Conservation (phyloP, 2,797 vertebrate genomes). For the Coregonus sp. region DNA sequence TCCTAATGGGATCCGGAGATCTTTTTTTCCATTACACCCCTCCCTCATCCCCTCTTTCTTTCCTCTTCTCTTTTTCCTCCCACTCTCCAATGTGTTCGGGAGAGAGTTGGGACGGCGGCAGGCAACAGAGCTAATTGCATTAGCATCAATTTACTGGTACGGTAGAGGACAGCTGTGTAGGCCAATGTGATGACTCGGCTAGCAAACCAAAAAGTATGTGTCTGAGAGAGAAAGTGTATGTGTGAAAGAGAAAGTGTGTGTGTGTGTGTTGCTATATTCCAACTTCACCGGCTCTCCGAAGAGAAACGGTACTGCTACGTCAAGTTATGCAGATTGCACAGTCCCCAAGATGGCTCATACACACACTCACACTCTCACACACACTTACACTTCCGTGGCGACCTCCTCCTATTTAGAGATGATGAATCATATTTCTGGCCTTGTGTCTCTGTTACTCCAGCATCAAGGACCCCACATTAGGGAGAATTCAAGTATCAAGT, state of each 20-base stretch:
- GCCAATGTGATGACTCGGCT: conserved; percentile 43
- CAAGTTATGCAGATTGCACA: neutral
- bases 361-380: neutral
- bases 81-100: conserved; percentile 40
- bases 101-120: conserved; percentile 63
- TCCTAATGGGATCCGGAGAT: conserved; percentile 69
- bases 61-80: conserved; percentile 28
- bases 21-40: conserved; percentile 37
- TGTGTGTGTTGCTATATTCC: neutral
- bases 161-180: conserved; percentile 68
- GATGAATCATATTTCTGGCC: conserved; percentile 27
- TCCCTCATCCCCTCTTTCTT: neutral
- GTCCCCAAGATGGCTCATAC: neutral
- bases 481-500: conserved; percentile 51
- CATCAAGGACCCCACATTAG: conserved; percentile 33
- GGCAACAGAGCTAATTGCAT: conserved; percentile 75
- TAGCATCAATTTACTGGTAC: conserved; percentile 72
- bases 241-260: neutral
- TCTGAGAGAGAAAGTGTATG: too few relatives aligned
- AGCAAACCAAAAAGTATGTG: conserved; percentile 10
- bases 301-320: conserved; percentile 14
- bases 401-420: neutral
- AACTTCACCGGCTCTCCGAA: conserved; percentile 22
- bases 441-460: conserved; percentile 28
- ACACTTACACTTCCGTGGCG: conserved; percentile 12